A percentile compares a stretch with the other conserved stretches of the same genome.
Evolutionary conservation across 1,140 invertebrate genomes (phyloP).

Genomic region (Plutomurus gul): DNA sequence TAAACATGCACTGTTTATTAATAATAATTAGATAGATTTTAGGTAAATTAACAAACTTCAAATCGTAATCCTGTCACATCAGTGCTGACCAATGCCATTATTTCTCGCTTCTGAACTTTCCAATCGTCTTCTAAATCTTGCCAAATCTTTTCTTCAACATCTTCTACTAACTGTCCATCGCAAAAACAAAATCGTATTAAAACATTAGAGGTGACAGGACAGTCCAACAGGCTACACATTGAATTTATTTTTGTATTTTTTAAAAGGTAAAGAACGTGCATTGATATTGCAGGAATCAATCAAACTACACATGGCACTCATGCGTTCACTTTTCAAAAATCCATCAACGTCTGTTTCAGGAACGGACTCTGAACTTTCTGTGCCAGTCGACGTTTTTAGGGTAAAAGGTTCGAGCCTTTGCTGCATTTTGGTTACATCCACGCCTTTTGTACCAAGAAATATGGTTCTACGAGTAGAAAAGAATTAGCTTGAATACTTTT

Average conservation of each 20-base stretch:
- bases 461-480: slow-evolving; percentile 76
- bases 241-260: background rate
- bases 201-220: background rate
- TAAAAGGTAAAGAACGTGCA: background rate
- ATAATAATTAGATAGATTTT: background rate
- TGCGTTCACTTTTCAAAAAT: slow-evolving; percentile 65
- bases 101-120: slow-evolving; percentile 85
- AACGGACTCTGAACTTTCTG: background rate
- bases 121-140: slow-evolving; percentile 81
- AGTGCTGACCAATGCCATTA: slow-evolving; percentile 62
- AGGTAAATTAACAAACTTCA: slow-evolving; percentile 62
- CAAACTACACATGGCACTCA: slow-evolving; percentile 19
- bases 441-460: slow-evolving; percentile 87
- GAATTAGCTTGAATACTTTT: no score
- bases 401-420: slow-evolving; percentile 88
- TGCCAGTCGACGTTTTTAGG: slow-evolving; percentile 31
- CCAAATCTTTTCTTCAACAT: slow-evolving; percentile 72
- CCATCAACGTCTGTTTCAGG: slow-evolving; percentile 85
- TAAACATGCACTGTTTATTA: no score
- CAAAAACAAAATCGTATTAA: background rate
- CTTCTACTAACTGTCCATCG: slow-evolving; percentile 60
- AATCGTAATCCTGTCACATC: background rate
- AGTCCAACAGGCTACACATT: background rate
- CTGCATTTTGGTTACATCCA: slow-evolving; percentile 88
- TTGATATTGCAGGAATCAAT: background rate